phyloP scores from a whole-genome alignment of 2,888 invertebrate genomes.

The Sphaeridia pumilis region DNA sequence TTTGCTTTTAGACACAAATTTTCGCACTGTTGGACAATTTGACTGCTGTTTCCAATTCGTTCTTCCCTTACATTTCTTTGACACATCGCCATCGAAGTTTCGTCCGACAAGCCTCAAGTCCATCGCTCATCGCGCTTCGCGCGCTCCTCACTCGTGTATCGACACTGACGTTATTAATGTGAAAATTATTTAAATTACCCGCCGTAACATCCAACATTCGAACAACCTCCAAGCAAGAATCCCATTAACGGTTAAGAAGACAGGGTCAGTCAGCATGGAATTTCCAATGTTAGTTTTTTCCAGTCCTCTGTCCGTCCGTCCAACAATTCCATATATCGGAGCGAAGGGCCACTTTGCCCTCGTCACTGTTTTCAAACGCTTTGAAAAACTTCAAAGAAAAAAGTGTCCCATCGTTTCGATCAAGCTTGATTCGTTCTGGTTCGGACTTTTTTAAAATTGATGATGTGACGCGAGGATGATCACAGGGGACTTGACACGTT shows the following conservation, averaged over 20 bases:
- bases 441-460: conserved; percentile 15
- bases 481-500: conserved; percentile 19
- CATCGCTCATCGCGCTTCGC: too few relatives aligned
- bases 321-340: not conserved
- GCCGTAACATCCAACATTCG: too few relatives aligned
- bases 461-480: conserved; percentile 10
- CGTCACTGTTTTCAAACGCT: too few relatives aligned
- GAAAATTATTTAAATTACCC: conserved; percentile 33
- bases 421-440: too few relatives aligned
- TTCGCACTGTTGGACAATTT: too few relatives aligned
- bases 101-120: too few relatives aligned
- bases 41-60: too few relatives aligned
- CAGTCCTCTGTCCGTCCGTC: conserved; percentile 3
- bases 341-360: not conserved
- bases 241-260: conserved; percentile 21
- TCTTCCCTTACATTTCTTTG: too few relatives aligned
- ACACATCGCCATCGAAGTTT: too few relatives aligned
- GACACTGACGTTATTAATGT: conserved; percentile 36
- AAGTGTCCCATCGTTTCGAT: not conserved
- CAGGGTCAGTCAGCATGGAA: conserved; percentile 31
- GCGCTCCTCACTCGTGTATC: too few relatives aligned
- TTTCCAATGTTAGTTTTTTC: conserved; percentile 21
- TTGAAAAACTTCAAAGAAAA: not conserved
- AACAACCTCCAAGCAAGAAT: too few relatives aligned
- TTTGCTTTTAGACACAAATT: too few relatives aligned